These are phyloP conservation scores for Chrysoperla carnea DNA, from an alignment of 1,140 invertebrate genomes.

Conservation along the genomic window DNA sequence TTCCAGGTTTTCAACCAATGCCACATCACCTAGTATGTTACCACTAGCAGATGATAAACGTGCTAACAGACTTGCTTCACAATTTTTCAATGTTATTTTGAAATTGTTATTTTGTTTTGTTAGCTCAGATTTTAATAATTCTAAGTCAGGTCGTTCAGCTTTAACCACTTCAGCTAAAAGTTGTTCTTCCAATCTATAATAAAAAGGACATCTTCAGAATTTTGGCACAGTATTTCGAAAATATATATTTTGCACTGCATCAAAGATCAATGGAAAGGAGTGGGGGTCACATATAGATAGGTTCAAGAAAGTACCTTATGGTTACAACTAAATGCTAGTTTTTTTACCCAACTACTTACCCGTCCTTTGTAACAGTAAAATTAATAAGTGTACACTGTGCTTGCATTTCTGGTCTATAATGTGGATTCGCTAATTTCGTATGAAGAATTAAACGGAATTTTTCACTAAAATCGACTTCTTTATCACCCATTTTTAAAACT, in stretches of 20 bases:
- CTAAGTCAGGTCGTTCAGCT: constrained; percentile 81
- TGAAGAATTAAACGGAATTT: constrained; percentile 78
- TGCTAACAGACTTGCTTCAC: constrained; percentile 79
- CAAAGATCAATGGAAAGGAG: no score
- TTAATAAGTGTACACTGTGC: constrained; percentile 90
- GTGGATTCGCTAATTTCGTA: constrained; percentile 87
- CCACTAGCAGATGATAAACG: constrained; percentile 76
- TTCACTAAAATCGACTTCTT: constrained; percentile 75
- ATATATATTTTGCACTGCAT: not conserved
- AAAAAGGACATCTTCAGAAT: not conserved
- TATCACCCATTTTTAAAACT: constrained; percentile 67
- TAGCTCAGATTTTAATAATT: constrained; percentile 48
- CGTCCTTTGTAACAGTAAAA: constrained; percentile 85
- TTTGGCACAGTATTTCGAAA: not conserved
- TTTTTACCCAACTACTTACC: no score
- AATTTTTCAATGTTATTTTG: constrained; percentile 77
- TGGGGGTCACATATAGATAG: no score
- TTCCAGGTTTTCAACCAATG: constrained; percentile 82
- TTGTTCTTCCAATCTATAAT: constrained; percentile 66
- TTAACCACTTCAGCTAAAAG: constrained; percentile 85
- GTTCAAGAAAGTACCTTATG: no score
- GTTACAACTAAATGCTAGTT: no score
- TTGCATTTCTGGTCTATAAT: constrained; percentile 94
- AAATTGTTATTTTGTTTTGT: constrained; percentile 90
- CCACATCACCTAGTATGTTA: constrained; percentile 77